Evolutionary conservation across 1,140 invertebrate genomes (phyloP).

Genomic region (Proales similis): DNA sequence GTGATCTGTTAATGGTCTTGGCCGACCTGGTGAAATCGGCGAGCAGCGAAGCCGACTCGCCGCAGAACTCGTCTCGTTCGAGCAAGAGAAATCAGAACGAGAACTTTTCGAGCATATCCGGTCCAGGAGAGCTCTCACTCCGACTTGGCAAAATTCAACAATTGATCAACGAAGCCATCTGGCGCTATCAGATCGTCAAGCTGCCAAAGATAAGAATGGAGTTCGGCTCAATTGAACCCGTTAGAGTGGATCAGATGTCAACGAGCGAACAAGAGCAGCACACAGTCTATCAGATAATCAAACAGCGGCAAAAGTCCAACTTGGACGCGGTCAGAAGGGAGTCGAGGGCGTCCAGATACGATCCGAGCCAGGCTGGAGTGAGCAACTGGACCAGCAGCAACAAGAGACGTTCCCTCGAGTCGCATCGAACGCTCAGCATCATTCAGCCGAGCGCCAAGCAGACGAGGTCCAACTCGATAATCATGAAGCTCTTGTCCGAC

Average conservation of each 20-base stretch:
- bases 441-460: slow-evolving; percentile 9
- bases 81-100: background rate
- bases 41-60: slow-evolving; percentile 41
- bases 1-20: slow-evolving; percentile 47
- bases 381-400: background rate
- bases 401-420: slow-evolving; percentile 3
- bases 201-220: slow-evolving; percentile 44
- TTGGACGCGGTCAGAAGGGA: background rate
- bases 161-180: slow-evolving; percentile 48
- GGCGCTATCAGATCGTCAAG: slow-evolving; percentile 49
- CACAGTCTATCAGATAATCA: slow-evolving; percentile 19
- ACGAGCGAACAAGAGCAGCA: slow-evolving; percentile 40
- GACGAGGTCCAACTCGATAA: background rate
- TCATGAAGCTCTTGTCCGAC: slow-evolving; percentile 18
- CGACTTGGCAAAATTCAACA: slow-evolving; percentile 33
- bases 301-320: background rate
- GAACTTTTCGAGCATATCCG: slow-evolving; percentile 40
- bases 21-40: slow-evolving; percentile 46
- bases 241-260: slow-evolving; percentile 40
- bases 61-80: slow-evolving; percentile 38
- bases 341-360: background rate
- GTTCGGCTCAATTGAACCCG: slow-evolving; percentile 41
- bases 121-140: background rate
- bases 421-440: slow-evolving; percentile 13
- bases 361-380: background rate